These are phyloP conservation scores for Apoda limacodes DNA, from an alignment of 2,888 invertebrate genomes.

Conservation along the genomic window DNA sequence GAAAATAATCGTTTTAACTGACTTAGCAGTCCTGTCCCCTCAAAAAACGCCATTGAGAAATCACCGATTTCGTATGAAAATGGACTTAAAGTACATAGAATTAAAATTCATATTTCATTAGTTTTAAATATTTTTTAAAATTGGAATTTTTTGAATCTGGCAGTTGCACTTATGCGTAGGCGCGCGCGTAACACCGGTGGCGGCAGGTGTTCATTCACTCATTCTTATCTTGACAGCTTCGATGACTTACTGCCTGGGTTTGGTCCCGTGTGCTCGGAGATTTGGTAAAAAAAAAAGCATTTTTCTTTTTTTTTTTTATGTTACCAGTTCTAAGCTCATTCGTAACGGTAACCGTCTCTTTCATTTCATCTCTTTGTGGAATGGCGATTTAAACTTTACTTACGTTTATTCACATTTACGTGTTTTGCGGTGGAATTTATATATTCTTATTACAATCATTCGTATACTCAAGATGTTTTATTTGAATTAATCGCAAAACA, in stretches of 20 bases:
- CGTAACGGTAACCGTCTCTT: slow-evolving; percentile 61
- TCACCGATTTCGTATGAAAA: background rate
- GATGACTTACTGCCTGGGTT: slow-evolving; percentile 59
- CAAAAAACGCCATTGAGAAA: no score
- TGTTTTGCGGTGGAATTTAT: background rate
- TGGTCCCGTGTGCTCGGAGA: slow-evolving; percentile 46
- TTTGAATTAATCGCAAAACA: no score
- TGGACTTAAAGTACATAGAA: slow-evolving; percentile 1
- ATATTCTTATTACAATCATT: background rate
- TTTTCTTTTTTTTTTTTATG: slow-evolving; percentile 35
- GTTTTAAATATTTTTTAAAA: slow-evolving; percentile 26
- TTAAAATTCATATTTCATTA: slow-evolving; percentile 29
- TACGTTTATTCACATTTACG: slow-evolving; percentile 29
- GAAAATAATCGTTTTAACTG: slow-evolving; percentile 52
- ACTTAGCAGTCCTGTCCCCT: no score
- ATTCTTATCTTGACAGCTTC: slow-evolving; percentile 68
- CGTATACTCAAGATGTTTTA: no score
- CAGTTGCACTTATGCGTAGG: slow-evolving; percentile 43
- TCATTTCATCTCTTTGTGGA: slow-evolving; percentile 43
- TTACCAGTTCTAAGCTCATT: slow-evolving; percentile 57
- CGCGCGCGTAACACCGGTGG: slow-evolving; percentile 64
- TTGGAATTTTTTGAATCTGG: slow-evolving; percentile 33
- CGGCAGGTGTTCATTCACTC: slow-evolving; percentile 66
- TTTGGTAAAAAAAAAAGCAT: slow-evolving; percentile 44
- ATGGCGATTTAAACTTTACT: slow-evolving; percentile 50